Percentiles rank a stretch among this genome's conserved stretches.
These are phyloP conservation scores for Lamprotornis superbus DNA, from an alignment of 2,113 vertebrate genomes.

Conservation along the genomic window DNA sequence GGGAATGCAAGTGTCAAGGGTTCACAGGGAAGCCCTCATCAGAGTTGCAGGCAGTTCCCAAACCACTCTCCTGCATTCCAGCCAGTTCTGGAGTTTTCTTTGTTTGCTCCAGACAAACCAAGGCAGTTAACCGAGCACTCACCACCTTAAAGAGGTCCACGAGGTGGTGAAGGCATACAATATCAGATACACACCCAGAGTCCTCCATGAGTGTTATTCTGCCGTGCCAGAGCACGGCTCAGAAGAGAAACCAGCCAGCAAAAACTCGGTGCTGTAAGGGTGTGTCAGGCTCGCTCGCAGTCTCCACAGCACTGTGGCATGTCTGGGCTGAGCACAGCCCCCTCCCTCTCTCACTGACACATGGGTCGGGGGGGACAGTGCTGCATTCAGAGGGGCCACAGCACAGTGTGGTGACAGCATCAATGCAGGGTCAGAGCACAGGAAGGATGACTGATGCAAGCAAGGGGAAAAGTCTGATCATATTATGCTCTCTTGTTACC, in stretches of 20 bases:
- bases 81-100: neutral
- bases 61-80: neutral
- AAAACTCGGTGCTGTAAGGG: fast-evolving
- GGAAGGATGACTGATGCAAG: neutral
- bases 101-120: neutral
- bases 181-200: neutral
- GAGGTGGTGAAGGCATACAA: neutral
- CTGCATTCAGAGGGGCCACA: neutral
- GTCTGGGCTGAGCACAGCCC: neutral
- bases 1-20: neutral
- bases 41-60: neutral
- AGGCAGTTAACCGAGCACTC: neutral
- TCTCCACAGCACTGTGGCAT: fast-evolving
- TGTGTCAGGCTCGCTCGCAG: fast-evolving
- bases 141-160: neutral
- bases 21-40: neutral
- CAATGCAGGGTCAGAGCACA: fast-evolving
- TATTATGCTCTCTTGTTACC: neutral
- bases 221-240: fast-evolving
- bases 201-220: neutral
- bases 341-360: neutral
- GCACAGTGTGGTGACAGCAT: neutral
- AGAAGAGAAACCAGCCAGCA: neutral
- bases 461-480: neutral
- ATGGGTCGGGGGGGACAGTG: fast-evolving